Conservation (phyloP, 2,113 vertebrate species). For the Albula glossodonta region DNA sequence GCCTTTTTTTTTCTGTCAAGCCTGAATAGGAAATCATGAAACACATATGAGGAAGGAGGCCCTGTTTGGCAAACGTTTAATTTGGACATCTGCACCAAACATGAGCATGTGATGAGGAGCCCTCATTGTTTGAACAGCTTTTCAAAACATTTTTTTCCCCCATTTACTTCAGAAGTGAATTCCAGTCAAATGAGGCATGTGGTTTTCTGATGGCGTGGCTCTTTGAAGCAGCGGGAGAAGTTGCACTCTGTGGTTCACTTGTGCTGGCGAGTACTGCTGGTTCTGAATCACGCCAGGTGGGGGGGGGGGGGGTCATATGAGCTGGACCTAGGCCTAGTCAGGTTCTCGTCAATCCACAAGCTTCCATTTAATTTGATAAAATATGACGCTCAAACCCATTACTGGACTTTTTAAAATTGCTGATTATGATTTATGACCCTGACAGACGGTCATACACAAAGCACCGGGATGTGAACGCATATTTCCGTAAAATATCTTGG, state of each 20-base stretch:
- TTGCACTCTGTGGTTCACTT: neutral
- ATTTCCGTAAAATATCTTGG: neutral
- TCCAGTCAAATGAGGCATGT: constrained; percentile 9
- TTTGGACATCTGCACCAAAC: neutral
- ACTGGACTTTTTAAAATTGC: neutral
- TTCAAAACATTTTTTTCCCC: neutral
- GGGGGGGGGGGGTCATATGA: neutral
- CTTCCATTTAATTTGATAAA: neutral
- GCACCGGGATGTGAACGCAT: neutral
- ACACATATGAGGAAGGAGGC: neutral
- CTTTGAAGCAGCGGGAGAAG: neutral
- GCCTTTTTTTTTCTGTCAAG: neutral
- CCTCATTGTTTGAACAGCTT: neutral
- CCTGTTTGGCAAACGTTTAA: neutral
- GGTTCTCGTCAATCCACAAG: neutral
- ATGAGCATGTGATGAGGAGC: neutral
- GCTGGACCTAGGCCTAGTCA: neutral
- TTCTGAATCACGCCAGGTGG: neutral
- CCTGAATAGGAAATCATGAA: neutral
- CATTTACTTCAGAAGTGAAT: neutral
- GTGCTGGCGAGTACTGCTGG: neutral
- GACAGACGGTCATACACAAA: neutral
- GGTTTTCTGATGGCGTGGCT: neutral
- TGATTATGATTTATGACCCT: neutral
- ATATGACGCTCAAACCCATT: neutral